Percentiles rank a stretch among this genome's conserved stretches.
These are phyloP conservation scores for Oreochromis mossambicus DNA, from an alignment of 2,797 vertebrate genomes.

Conservation along the genomic window DNA sequence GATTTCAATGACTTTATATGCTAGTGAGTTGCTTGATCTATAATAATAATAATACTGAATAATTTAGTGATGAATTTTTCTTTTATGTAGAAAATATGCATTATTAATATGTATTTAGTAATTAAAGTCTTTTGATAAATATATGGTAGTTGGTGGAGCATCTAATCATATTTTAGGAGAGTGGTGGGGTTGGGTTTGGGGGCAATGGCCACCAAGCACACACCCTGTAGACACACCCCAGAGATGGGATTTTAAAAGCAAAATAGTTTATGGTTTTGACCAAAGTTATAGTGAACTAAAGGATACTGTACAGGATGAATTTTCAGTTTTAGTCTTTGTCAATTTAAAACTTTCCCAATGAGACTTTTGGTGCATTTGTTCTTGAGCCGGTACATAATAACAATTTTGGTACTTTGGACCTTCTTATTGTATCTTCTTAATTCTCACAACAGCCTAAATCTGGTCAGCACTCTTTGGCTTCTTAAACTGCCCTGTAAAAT, in stretches of 20 bases:
- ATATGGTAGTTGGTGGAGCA: not conserved
- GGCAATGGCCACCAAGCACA: not conserved
- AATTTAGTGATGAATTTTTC: not conserved
- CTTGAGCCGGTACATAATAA: not conserved
- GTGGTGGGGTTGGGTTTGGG: not conserved
- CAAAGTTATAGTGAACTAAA: no score
- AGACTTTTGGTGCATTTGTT: not conserved
- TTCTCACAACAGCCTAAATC: not conserved
- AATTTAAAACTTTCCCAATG: not conserved
- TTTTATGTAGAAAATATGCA: not conserved
- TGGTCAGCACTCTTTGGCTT: not conserved
- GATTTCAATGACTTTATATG: not conserved
- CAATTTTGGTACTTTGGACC: not conserved
- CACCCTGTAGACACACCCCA: not conserved
- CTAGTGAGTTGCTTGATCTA: not conserved
- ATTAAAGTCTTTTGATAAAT: not conserved
- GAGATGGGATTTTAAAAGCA: not conserved
- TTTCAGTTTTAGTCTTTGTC: not conserved
- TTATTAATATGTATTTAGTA: not conserved
- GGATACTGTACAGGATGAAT: not conserved
- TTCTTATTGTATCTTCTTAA: not conserved
- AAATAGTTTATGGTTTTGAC: no score
- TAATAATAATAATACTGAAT: not conserved
- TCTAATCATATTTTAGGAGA: not conserved
- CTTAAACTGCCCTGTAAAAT: not conserved